Evolutionary conservation across 2,888 invertebrate species (phyloP), one percentile per base, ranked within the genome.

Genomic region (Volucella bombylans): DNA sequence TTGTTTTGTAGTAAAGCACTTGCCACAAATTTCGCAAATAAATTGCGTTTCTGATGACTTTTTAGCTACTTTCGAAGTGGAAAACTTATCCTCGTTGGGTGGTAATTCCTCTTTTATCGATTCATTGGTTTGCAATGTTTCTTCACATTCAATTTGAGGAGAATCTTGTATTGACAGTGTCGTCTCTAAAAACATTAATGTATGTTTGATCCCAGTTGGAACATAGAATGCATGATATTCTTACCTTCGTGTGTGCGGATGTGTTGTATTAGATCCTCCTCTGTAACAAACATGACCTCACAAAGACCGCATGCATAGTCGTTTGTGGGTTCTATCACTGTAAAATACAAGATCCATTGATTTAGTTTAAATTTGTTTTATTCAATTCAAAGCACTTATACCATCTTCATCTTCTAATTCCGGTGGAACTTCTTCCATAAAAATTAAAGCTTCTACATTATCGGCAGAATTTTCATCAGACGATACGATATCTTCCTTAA

Each of bases 11-110:
- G 82, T 11, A 15, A 87, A 87, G 3, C 59, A 76, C 47, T 87
- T 87, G 0, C 86, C 86, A 50, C 87, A 88, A 11, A 85, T 64
- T 57, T 71, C 47, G 45, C 88, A 88, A 15, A 81, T 69, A 69
- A 41, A 78, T 52, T 43, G 72, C 45, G 8, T 67, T 1, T 15
- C 15, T 23, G 15, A 10, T 3, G 39, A 0, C n/a, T 47, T 69
- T 10, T 50, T 74, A 10, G 8, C 1, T 10, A 14, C 6, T 47
- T 65, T 54, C 15, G 45, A 12, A 1, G 47, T 6, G 31, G 4
- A 8, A 11, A 3, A 1, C 0, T 14, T 14, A 11, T 15, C 49
- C 10, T 71, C 39, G 0, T 6, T 31, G 31, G 31, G 6, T 31
- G 31, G 31, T 31, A 31, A 31, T 31, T 6, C 31, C 4, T 39